Evolutionary conservation across 2,113 vertebrate species (phyloP).

Genomic region (Poicephalus gulielmi): DNA sequence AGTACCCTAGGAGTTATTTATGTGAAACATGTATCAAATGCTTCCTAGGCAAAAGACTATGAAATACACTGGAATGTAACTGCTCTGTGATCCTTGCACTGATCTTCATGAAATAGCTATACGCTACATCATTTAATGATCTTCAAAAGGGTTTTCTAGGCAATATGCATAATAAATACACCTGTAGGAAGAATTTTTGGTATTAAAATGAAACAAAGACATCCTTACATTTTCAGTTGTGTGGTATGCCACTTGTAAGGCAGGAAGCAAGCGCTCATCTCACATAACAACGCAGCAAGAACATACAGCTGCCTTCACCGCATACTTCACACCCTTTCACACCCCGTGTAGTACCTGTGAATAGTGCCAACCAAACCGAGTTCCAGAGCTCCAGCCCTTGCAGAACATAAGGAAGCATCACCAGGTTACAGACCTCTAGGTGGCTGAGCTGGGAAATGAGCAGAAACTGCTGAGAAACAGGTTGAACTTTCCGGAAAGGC

Average conservation of each 20-base stretch:
- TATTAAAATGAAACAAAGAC: neutral
- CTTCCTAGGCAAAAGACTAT: neutral
- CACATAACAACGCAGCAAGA: neutral
- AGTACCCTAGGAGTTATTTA: neutral
- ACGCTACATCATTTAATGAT: neutral
- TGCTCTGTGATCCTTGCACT: neutral
- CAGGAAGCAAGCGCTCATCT: neutral
- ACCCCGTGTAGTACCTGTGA: too few relatives aligned
- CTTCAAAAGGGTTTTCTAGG: neutral
- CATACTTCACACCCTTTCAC: neutral
- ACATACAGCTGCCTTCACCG: neutral
- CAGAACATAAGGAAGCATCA: neutral
- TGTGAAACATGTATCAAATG: neutral
- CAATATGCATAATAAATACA: neutral
- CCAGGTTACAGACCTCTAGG: neutral
- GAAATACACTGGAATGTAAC: neutral
- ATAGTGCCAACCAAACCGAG: neutral
- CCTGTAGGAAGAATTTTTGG: neutral
- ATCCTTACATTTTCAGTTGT: neutral
- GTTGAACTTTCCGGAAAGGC: neutral
- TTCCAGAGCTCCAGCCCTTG: neutral
- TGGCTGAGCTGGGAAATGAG: rapidly evolving
- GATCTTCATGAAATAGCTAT: neutral
- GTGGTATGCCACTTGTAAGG: neutral
- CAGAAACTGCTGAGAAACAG: neutral